Evolutionary conservation across 2,113 vertebrate genomes (phyloP).

Genomic region (Patagioenas fasciata): DNA sequence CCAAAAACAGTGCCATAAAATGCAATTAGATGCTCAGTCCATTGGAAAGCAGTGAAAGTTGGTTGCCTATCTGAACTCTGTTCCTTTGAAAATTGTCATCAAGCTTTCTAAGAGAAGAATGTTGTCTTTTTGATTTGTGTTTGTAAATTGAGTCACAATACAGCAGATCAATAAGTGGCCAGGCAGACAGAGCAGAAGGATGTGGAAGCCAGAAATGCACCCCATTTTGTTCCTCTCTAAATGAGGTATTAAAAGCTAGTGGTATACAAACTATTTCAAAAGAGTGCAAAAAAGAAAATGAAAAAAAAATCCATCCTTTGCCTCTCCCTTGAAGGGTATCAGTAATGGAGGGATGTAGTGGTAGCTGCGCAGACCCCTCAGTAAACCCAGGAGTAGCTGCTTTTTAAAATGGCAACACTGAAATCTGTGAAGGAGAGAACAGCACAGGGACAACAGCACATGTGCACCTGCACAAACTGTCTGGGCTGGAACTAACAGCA

Average conservation of each 20-base stretch:
- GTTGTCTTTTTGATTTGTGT: not conserved
- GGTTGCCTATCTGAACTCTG: not conserved
- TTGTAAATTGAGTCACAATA: not conserved
- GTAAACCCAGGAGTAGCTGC: not conserved
- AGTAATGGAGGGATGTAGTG: fast-evolving
- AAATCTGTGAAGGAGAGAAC: not conserved
- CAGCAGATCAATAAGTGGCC: not conserved
- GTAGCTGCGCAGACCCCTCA: not conserved
- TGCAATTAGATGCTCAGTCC: not conserved
- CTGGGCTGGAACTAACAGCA: not conserved
- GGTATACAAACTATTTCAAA: not conserved
- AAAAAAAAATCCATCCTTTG: not conserved
- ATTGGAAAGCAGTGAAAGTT: not conserved
- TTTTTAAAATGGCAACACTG: not conserved
- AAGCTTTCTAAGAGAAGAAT: not conserved
- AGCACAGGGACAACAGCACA: not conserved
- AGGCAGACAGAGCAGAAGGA: not conserved
- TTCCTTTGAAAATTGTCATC: not conserved
- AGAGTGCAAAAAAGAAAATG: not conserved
- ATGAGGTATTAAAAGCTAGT: not conserved
- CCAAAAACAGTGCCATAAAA: not conserved
- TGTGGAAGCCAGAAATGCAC: not conserved
- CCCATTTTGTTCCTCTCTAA: not conserved
- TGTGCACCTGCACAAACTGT: fast-evolving
- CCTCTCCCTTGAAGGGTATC: fast-evolving